These are phyloP conservation scores for Trachelus tabidus DNA, from an alignment of 2,888 invertebrate species.

Conservation along the genomic window DNA sequence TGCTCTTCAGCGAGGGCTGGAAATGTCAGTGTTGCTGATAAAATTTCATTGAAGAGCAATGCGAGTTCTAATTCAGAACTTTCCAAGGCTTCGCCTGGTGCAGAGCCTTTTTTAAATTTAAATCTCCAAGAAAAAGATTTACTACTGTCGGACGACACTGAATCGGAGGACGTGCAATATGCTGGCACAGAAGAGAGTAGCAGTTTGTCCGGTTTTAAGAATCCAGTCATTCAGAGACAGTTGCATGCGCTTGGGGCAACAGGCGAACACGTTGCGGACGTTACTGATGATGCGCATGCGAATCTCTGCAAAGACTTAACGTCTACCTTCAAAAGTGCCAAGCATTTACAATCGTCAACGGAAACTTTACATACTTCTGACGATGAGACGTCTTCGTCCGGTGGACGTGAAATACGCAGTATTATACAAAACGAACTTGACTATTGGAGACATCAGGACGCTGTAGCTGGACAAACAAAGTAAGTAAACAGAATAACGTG, in stretches of 20 bases:
- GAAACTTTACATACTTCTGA: constrained; percentile 58
- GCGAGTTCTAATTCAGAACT: background rate
- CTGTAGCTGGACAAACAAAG: constrained; percentile 64
- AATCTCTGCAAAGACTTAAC: constrained; percentile 2
- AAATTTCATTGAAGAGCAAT: background rate
- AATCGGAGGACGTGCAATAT: background rate
- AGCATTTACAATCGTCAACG: constrained; percentile 4
- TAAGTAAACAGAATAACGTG: constrained; percentile 4
- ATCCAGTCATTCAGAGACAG: background rate
- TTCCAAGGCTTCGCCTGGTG: background rate
- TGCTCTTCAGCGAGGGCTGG: background rate
- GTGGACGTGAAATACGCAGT: constrained; percentile 73
- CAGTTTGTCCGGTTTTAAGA: background rate
- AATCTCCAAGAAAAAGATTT: background rate
- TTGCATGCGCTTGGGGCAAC: background rate
- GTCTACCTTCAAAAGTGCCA: constrained; percentile 10
- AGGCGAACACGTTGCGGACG: constrained; percentile 1
- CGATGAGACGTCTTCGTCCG: constrained; percentile 71
- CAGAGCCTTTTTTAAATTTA: background rate
- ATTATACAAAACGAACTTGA: constrained; percentile 68
- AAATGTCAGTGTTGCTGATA: background rate
- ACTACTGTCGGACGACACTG: background rate
- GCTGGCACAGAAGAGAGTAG: background rate
- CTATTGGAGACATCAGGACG: constrained; percentile 62
- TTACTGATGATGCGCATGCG: constrained; percentile 14